A percentile compares a stretch with the other conserved stretches of the same genome.
Evolutionary conservation across 1,140 invertebrate species (phyloP).

Genomic region (Onthophagus taurus): DNA sequence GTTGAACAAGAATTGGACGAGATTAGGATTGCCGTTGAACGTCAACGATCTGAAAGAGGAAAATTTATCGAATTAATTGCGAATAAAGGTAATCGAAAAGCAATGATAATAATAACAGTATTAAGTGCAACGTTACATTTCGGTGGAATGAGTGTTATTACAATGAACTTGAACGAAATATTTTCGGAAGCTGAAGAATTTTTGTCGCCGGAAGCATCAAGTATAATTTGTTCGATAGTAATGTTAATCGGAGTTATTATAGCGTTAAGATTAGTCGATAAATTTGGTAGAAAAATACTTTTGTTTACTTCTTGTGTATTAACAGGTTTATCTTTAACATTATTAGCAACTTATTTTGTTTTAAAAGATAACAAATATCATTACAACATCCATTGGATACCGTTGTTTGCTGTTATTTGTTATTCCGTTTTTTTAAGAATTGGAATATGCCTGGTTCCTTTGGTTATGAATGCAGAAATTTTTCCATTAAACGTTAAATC

Average conservation of each 20-base stretch:
- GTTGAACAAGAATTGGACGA: slow-evolving; percentile 33
- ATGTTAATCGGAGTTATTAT: slow-evolving; percentile 24
- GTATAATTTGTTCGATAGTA: slow-evolving; percentile 33
- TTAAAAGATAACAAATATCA: slow-evolving; percentile 7
- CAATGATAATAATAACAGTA: slow-evolving; percentile 25
- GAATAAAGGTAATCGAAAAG: slow-evolving; percentile 14
- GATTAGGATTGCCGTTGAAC: slow-evolving; percentile 23
- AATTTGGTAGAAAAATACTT: slow-evolving; percentile 37
- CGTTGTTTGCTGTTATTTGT: slow-evolving; percentile 10
- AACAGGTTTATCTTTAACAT: slow-evolving; percentile 3
- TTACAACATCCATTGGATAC: slow-evolving; percentile 7
- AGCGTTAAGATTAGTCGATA: slow-evolving; percentile 32
- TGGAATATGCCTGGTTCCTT: slow-evolving; percentile 48
- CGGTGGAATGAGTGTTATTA: slow-evolving; percentile 40
- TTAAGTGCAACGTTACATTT: slow-evolving; percentile 45
- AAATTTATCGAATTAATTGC: slow-evolving; percentile 11
- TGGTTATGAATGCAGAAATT: too few species aligned
- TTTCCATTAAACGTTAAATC: too few species aligned
- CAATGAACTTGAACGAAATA: slow-evolving; percentile 44
- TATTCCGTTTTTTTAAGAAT: slow-evolving; percentile 13
- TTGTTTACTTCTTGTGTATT: slow-evolving; percentile 24
- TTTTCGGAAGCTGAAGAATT: slow-evolving; percentile 31
- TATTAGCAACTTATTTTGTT: slow-evolving; percentile 20
- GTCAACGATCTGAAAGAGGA: slow-evolving; percentile 16
- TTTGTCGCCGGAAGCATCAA: slow-evolving; percentile 21